These are phyloP conservation scores for Listronotus oregonensis DNA, from an alignment of 1,140 invertebrate genomes.

Conservation along the genomic window DNA sequence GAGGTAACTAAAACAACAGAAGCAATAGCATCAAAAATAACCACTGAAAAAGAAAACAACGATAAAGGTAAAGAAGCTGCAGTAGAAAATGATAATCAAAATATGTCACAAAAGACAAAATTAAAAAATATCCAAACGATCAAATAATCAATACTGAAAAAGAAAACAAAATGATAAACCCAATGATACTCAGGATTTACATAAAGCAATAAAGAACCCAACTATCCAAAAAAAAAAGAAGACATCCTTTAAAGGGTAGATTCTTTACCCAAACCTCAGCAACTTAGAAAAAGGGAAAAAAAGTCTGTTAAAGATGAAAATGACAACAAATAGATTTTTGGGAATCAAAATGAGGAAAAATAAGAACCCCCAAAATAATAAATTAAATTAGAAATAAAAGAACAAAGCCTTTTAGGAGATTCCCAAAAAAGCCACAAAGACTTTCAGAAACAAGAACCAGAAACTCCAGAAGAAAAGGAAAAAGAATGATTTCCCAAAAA, in stretches of 20 bases:
- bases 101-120: not conserved
- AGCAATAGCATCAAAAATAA: not conserved
- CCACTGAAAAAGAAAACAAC: not conserved
- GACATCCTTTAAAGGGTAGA: not conserved
- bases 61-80: not conserved
- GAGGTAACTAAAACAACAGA: not conserved
- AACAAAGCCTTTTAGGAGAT: constrained; percentile 23
- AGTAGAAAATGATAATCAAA: not conserved
- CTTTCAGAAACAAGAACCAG: not conserved
- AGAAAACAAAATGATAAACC: not conserved
- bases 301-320: constrained; percentile 37
- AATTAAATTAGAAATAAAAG: constrained; percentile 30
- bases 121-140: not conserved
- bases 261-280: not conserved
- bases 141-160: not conserved
- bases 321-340: constrained; percentile 58
- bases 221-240: not conserved
- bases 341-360: constrained; percentile 62
- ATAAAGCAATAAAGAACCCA: not conserved
- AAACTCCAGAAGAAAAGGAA: constrained; percentile 34
- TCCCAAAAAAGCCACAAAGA: constrained; percentile 11
- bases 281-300: constrained; percentile 14
- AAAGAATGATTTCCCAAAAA: constrained; percentile 48
- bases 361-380: constrained; percentile 59
- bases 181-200: not conserved